These are phyloP conservation scores for Coecobrya sp. DNA, from an alignment of 2,888 invertebrate species.

Conservation along the genomic window DNA sequence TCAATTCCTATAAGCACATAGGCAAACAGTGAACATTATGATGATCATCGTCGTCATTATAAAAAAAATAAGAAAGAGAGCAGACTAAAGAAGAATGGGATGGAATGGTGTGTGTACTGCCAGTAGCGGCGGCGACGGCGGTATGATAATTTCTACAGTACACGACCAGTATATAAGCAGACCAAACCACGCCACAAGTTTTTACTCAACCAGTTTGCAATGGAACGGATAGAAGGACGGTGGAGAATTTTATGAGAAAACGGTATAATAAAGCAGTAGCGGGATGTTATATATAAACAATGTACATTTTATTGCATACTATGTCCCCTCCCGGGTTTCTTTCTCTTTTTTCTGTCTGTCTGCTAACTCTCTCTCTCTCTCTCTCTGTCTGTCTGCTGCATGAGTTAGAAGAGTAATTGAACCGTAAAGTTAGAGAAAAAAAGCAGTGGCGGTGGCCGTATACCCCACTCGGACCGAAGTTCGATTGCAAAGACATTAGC, in stretches of 20 bases:
- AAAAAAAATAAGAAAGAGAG: slow-evolving; percentile 21
- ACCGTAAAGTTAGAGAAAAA: slow-evolving; percentile 33
- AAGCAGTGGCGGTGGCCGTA: neutral
- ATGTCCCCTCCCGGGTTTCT: slow-evolving; percentile 77
- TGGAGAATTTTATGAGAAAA: neutral
- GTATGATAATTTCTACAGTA: slow-evolving; percentile 7
- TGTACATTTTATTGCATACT: slow-evolving; percentile 38
- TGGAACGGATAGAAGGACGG: slow-evolving; percentile 1
- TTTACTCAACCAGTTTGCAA: neutral
- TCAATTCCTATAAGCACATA: slow-evolving; percentile 16
- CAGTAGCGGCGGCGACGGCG: neutral
- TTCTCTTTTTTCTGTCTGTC: slow-evolving; percentile 42
- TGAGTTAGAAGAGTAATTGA: slow-evolving; percentile 33
- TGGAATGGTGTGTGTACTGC: neutral
- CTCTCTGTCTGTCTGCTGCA: slow-evolving; percentile 13
- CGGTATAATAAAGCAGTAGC: neutral
- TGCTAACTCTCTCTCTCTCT: neutral
- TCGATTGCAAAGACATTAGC: slow-evolving; percentile 18
- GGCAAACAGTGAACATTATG: slow-evolving; percentile 7
- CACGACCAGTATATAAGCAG: neutral
- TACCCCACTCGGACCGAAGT: neutral
- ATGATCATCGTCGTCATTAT: slow-evolving; percentile 15
- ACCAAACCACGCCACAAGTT: slow-evolving; percentile 47
- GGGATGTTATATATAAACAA: slow-evolving; percentile 24
- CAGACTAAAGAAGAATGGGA: neutral